Base-by-base conservation (phyloP, 2,797 vertebrate species). In the Strix occidentalis region DNA sequence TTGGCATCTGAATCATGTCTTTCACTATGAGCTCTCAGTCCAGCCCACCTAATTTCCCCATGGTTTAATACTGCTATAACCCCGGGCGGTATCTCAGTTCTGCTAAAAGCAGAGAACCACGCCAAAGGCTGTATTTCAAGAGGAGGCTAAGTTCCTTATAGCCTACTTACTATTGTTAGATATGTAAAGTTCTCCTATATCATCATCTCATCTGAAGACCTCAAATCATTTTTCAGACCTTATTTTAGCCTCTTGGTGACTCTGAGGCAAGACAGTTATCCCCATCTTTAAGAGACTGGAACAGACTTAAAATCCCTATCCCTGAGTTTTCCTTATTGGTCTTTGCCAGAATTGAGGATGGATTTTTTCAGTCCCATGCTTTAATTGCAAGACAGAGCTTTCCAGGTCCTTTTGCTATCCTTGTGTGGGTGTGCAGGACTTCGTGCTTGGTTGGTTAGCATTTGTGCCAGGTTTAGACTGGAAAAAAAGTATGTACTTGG, bases 151-250 rank as follows among this genome's bases (percentile, higher is more conserved):
- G 79, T 92, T 87, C 65, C 82, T 91, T 89, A 89, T 54, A 91
- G 54, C 79, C 90, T 96, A 88, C 63, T 95, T 95, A 89, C 79
- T 95, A 85, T 97, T 90, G 86, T 91, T 97, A 90, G 92, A 37
- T 81, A 94, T 43, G 56, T 86, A 81, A 92, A 96, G 72, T 89
- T 88, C 65, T 92, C 50, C 76, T 93, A 29, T 89, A 89, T 84
- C 51, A 74, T 20, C 64, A 74, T 78, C 78, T 91, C 48, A 81
- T 79, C 25, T 25, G 69, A 91, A 92, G 87, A 91, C 92, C 90
- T 95, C 72, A 86, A 78, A 76, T 90, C 48, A 90, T 95, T 94
- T 92, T 79, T 92, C 6, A 8, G 85, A 84, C 95, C 51, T 96
- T 76, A 79, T 86, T 95, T 95, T 84, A 90, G 87, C 90, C 76